Evolutionary conservation across 2,113 vertebrate species (phyloP), one percentile per base, ranked within the genome.

Genomic region (Campylomormyrus tamandua): DNA sequence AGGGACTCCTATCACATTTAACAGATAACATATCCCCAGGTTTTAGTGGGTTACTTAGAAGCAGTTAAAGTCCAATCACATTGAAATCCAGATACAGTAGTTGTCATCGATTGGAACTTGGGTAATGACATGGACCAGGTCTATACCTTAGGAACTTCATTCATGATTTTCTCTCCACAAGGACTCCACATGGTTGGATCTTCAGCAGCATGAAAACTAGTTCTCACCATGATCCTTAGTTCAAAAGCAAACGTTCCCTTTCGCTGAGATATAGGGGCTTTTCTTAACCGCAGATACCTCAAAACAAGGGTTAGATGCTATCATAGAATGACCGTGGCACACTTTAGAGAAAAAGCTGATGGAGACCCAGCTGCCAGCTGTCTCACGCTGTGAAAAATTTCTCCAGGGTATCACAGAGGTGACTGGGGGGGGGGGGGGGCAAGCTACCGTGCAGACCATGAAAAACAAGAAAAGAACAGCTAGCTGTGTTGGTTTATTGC

Each of bases 251-350:
- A 91, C 88, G 89, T 87, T 85, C 62, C 84, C 46, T 35, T 66
- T 52, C 17, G 31, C 88, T 85, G 91, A 80, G 35, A 92, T 13
- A 24, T 31, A 2, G 53, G 15, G 24, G 19, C 2, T 42, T 93
- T 93, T 93, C 90, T 92, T 90, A 90, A 93, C 70, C 27, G 35
- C 90, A 86, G 90, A 87, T 89, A 89, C 15, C 74, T 56, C 56
- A 88, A 62, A 39, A 5, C 56, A 85, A 17, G 58, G 89, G 52
- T 87, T 89, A 93, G 46, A 91, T 90, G 91, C 91, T 90, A 91
- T 90, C 49, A 91, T 21, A 70, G 27, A 89, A 88, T 90, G 90
- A 90, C 74, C 89, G 11, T 90, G 90, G 83, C 90, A 90, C 83
- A 86, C 83, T 80, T n/a, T 0, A 21, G 42, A 85, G 45, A 11